Base-by-base conservation (phyloP, 1,140 invertebrate genomes). In the Anastrepha ludens region DNA sequence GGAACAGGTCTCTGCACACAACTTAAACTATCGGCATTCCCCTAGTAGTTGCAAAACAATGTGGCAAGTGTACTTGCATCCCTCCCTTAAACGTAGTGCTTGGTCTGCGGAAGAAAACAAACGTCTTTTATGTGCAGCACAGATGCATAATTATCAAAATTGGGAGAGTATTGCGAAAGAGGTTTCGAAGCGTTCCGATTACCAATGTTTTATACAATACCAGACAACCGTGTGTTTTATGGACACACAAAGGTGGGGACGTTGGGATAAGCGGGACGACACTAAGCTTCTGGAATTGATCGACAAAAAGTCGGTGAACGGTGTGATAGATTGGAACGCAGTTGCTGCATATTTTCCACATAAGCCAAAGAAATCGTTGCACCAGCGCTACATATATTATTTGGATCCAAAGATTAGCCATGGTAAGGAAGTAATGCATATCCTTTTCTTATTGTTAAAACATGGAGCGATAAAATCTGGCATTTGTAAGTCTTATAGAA, bases 1-100 rank as follows among this genome's bases (percentile, higher is more conserved):
- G 93, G 88, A 89, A 58, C 88, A 91, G 89, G 94, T 95, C 85
- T 93, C 94, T 4, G 91, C 89, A 0, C 78, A 89, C 5, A 91
- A 94, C 87, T 91, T 95, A 85, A 90, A 94, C 65, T 92, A 92
- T 87, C 93, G 93, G 13, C 95, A 95, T 89, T 94, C 93, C 0
- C 90, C 94, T 0, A 91, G 93, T 2, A 95, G 95, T 90, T 96
- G 95, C 90, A 90, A 94, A 67, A 94, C 94, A 0, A 94, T 96
- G 90, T 97, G 96, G 96, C 94, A 95, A 87, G 93, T 95, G 20
- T 96, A 95, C 90, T 90, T 96, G 86, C 95, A 96, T 90, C 96
- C 96, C 0, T 90, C 94, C 8, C 94, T 96, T 17, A 96, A 95
- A 86, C 96, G 95, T 88, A 91, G 89, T 5, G 91, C 92, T 44